phyloP scores from a whole-genome alignment of 2,113 vertebrate genomes.

The Motacilla alba region DNA sequence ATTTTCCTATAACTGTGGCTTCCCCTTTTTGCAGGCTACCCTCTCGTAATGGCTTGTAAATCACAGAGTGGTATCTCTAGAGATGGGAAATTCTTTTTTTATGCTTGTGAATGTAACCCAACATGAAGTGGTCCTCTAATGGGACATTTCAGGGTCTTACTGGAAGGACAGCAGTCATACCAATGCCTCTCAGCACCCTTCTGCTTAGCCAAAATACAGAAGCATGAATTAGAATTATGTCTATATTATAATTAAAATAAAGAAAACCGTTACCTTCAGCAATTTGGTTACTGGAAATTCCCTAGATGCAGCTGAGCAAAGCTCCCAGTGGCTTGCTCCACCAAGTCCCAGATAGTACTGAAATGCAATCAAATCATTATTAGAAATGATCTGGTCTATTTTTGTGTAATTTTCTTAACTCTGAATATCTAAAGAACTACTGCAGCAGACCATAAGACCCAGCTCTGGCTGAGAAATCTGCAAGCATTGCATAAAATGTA shows the following conservation, averaged over 20 bases:
- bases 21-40: neutral
- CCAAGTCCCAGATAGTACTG: neutral
- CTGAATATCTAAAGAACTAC: neutral
- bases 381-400: neutral
- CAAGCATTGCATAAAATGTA: neutral
- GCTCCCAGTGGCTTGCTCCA: neutral
- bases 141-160: neutral
- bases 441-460: neutral
- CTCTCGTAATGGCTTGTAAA: neutral
- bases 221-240: neutral
- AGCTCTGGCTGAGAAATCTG: neutral
- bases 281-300: neutral
- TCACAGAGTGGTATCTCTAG: neutral
- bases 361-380: neutral
- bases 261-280: neutral
- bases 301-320: neutral
- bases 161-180: neutral
- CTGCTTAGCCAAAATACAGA: neutral
- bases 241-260: neutral
- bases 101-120: neutral
- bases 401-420: neutral
- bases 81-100: slow-evolving; percentile 9
- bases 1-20: slow-evolving; percentile 45
- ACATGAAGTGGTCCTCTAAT: neutral
- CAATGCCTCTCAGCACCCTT: neutral